Evolutionary conservation across 2,113 vertebrate genomes (phyloP).

Genomic region (Petrocephalus microphthalmus): DNA sequence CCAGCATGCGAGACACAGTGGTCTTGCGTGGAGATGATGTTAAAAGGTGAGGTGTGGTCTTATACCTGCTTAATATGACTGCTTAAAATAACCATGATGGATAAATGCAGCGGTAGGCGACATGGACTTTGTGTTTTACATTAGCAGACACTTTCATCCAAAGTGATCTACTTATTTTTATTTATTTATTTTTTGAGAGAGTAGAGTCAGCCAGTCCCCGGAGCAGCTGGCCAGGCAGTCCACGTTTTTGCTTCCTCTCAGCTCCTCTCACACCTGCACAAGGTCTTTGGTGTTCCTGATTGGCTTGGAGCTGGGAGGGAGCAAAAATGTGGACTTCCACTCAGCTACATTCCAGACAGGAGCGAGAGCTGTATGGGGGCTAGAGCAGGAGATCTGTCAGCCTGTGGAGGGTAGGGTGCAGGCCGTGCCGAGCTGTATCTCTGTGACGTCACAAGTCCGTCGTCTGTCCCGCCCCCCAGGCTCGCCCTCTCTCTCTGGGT

Average conservation of each 20-base stretch:
- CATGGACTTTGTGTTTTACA: not conserved
- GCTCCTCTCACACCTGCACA: too few relatives aligned
- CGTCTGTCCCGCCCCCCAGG: conserved; percentile 50
- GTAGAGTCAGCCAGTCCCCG: too few relatives aligned
- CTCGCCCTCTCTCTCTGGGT: conserved; percentile 82
- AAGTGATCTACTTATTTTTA: too few relatives aligned
- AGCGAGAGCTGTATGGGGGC: not conserved
- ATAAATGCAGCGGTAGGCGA: not conserved
- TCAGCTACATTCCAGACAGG: not conserved
- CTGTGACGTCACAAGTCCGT: not conserved
- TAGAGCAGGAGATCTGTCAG: not conserved
- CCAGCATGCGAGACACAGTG: not conserved
- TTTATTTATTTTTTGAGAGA: too few relatives aligned
- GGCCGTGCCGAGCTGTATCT: not conserved
- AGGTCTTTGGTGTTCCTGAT: too few relatives aligned
- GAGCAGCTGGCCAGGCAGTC: too few relatives aligned
- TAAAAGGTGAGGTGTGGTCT: not conserved
- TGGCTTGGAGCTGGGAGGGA: too few relatives aligned
- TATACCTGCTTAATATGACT: not conserved
- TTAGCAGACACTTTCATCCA: too few relatives aligned
- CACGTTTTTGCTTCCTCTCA: too few relatives aligned
- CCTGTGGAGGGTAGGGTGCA: not conserved
- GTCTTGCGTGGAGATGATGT: not conserved
- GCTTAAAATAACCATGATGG: not conserved
- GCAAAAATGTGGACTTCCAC: not conserved